A percentile compares a stretch with the other conserved stretches of the same genome.
These are phyloP conservation scores for Proctacanthus coquilletti DNA, from an alignment of 1,140 invertebrate genomes.

Conservation along the genomic window DNA sequence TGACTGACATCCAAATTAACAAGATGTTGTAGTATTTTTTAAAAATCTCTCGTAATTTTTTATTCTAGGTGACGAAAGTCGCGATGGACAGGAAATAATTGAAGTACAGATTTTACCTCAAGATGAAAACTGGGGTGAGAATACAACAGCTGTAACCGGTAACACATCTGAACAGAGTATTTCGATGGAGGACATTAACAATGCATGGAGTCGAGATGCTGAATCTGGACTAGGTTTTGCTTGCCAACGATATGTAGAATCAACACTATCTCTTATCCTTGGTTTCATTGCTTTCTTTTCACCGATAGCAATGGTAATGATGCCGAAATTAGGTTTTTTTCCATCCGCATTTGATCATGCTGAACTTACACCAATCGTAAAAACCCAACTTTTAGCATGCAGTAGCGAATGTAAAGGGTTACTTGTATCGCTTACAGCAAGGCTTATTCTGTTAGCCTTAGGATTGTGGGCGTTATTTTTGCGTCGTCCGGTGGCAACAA, in stretches of 20 bases:
- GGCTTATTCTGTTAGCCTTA: conserved; percentile 76
- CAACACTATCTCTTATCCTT: conserved; percentile 57
- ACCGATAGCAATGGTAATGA: conserved; percentile 83
- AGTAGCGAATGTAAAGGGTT: conserved; percentile 68
- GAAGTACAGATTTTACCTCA: conserved; percentile 86
- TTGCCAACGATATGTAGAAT: conserved; percentile 64
- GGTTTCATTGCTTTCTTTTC: conserved; percentile 75
- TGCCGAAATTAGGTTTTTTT: conserved; percentile 78
- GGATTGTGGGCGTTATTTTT: conserved; percentile 84
- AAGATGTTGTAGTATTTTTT: no score
- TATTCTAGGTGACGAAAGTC: conserved; percentile 16
- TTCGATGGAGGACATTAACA: conserved; percentile 77
- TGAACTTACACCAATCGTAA: conserved; percentile 36
- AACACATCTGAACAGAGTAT: conserved; percentile 90
- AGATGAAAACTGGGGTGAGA: conserved; percentile 97
- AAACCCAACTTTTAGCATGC: conserved; percentile 44
- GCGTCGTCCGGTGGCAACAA: conserved; percentile 59
- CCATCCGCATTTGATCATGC: conserved; percentile 36
- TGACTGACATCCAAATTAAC: no score
- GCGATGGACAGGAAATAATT: conserved; percentile 62
- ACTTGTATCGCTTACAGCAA: conserved; percentile 80
- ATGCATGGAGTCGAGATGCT: conserved; percentile 54
- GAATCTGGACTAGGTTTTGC: conserved; percentile 54
- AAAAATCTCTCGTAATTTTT: no score
- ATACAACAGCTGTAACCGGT: conserved; percentile 90